Conservation (phyloP, 1,140 invertebrate genomes). For the Plectrocnemia conspersa region DNA sequence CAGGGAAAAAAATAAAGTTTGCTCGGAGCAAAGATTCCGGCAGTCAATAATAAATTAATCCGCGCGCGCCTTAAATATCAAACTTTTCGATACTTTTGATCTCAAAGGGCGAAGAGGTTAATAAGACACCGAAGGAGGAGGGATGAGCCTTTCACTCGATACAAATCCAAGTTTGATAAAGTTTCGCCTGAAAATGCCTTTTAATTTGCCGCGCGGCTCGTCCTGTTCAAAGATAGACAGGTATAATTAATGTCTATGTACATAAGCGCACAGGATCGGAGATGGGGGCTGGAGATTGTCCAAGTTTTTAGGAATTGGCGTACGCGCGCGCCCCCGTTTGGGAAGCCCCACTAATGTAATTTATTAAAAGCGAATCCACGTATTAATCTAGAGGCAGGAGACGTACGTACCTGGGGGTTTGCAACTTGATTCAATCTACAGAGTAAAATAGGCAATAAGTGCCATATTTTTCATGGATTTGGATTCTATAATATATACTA, state of each 20-base stretch:
- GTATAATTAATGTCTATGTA: constrained; percentile 34
- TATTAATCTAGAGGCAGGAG: no score
- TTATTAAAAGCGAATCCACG: constrained; percentile 9
- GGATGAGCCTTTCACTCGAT: constrained; percentile 24
- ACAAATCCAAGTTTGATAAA: constrained; percentile 34
- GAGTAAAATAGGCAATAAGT: no score
- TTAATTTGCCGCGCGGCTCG: constrained; percentile 21
- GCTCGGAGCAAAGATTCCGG: constrained; percentile 17
- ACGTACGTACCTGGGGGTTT: no score
- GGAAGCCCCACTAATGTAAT: constrained; percentile 6
- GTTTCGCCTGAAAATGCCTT: constrained; percentile 26
- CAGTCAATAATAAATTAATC: constrained; percentile 34
- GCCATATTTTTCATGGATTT: no score
- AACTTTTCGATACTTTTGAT: constrained; percentile 36
- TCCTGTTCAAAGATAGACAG: constrained; percentile 32
- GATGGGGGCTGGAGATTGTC: constrained; percentile 11
- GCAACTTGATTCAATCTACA: no score
- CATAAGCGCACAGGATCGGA: constrained; percentile 8
- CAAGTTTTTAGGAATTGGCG: constrained; percentile 1
- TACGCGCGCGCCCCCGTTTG: no score
- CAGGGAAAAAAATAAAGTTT: constrained; percentile 11
- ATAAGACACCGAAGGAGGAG: constrained; percentile 21
- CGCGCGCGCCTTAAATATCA: constrained; percentile 31
- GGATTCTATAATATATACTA: no score
- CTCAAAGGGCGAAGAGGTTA: constrained; percentile 27